A percentile compares a stretch with the other conserved stretches of the same genome.
Conservation (phyloP, 1,140 invertebrate genomes). For the Drosophila eugracilis region DNA sequence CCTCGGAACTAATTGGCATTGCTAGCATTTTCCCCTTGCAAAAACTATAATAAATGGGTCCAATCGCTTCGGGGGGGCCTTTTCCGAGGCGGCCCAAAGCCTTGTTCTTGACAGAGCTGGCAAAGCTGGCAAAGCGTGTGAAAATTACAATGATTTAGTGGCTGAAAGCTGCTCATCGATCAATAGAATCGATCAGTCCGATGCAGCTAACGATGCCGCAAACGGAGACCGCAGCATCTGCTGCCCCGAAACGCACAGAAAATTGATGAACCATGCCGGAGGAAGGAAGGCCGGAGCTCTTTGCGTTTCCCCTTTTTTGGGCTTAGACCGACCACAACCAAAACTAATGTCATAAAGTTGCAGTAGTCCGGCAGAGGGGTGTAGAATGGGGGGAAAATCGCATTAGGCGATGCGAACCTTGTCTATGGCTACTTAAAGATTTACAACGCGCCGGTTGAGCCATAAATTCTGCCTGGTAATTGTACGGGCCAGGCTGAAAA, state of each 20-base stretch:
- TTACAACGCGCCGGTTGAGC: conserved; percentile 45
- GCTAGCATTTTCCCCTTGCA: conserved; percentile 1
- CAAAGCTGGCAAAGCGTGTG: conserved; percentile 48
- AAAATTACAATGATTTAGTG: conserved; percentile 61
- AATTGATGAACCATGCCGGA: conserved; percentile 50
- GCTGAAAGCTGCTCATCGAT: conserved; percentile 52
- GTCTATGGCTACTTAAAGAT: conserved; percentile 62
- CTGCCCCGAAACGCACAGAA: conserved; percentile 42
- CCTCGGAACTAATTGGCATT: not conserved
- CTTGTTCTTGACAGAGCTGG: conserved; percentile 20
- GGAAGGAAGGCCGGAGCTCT: not conserved
- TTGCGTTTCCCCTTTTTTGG: not conserved
- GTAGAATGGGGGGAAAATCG: conserved; percentile 32
- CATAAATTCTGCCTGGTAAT: conserved; percentile 58
- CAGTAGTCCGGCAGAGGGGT: conserved; percentile 19
- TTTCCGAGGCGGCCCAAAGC: not conserved
- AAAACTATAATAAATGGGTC: conserved; percentile 14
- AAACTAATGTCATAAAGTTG: conserved; percentile 63
- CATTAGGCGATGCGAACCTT: conserved; percentile 54
- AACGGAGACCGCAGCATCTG: conserved; percentile 34
- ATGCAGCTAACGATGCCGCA: conserved; percentile 41
- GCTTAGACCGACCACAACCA: conserved; percentile 40
- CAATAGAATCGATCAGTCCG: conserved; percentile 49
- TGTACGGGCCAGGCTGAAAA: conserved; percentile 13
- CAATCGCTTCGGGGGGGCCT: conserved; percentile 30